Base-by-base conservation (phyloP, 2,888 invertebrate genomes). In the Neoscelio sp. region DNA sequence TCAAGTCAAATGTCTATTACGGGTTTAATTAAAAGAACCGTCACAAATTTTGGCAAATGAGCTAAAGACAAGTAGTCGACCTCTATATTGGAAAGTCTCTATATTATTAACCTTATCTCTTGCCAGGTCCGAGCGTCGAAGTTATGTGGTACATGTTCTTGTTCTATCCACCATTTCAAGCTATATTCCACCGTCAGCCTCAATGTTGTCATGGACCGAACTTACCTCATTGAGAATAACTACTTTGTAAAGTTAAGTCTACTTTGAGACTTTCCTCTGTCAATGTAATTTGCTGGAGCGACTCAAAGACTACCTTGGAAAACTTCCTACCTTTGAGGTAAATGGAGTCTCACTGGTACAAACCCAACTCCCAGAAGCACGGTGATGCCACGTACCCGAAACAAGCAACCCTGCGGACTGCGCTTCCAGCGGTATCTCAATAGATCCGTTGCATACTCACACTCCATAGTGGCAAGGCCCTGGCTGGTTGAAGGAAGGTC, bases 291-390 rank as follows among this genome's bases (percentile, higher is more conserved):
- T 44, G 44, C 15, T 44, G 44, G 44, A 18, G 20, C 6, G 44
- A 42, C n/a, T 42, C 42, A 42, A 17, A 42, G 8, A 38, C n/a
- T n/a, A n/a, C n/a, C n/a, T n/a, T n/a, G n/a, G 28, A 28, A 28
- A 28, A 28, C 6, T 23, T 2, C 6, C 23, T 6, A 23, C 23
- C 23, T 23, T n/a, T 28, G n/a, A n/a, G n/a, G n/a, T n/a, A n/a
- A 5, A 2, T n/a, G n/a, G 28, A 7, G 28, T 28, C 7, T 28
- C 28, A 8, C 8, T 28, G 8, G 28, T 28, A 1, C 28, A 28
- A 7, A 28, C 28, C 1, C 7, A 2, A 7, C 28, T 28, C n/a
- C 28, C 28, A 1, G 28, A 5, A 28, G 28, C 28, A 6, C 6
- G n/a, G 28, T 28, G 28, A n/a, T 7, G 6, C 1, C 28, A 28